Percentiles rank a stretch among this genome's conserved stretches.
These are phyloP conservation scores for Siderastrea siderea DNA, from an alignment of 92 coral and sea anemone species.

Conservation along the genomic window DNA sequence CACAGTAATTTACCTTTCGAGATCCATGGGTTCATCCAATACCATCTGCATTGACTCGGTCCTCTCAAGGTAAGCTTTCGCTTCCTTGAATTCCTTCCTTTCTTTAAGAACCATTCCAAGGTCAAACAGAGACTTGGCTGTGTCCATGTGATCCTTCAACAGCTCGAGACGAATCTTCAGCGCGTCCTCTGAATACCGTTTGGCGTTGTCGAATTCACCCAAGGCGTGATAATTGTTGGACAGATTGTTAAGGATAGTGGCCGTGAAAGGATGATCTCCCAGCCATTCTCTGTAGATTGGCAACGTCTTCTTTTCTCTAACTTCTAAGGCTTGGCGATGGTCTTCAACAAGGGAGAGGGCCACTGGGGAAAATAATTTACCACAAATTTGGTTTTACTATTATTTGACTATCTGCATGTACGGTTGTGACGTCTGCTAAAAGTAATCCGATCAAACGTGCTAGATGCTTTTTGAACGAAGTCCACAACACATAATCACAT, in stretches of 20 bases:
- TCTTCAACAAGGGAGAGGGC: conserved; percentile 7
- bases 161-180: conserved; percentile 53
- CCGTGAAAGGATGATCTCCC: conserved; percentile 73
- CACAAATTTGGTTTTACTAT: neutral
- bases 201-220: conserved; percentile 43
- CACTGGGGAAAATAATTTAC: neutral
- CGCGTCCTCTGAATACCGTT: conserved; percentile 52
- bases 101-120: conserved; percentile 47
- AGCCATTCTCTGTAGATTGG: conserved; percentile 49
- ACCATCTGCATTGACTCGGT: conserved; percentile 45
- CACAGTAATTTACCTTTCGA: neutral
- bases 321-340: conserved; percentile 26
- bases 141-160: conserved; percentile 66
- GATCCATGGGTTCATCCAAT: neutral
- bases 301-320: conserved; percentile 42
- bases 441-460: too few species aligned
- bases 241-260: conserved; percentile 67
- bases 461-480: too few species aligned
- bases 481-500: too few species aligned
- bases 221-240: conserved; percentile 58
- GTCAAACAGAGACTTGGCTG: conserved; percentile 64
- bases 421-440: too few species aligned
- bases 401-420: neutral
- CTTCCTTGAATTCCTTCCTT: conserved; percentile 40
- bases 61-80: conserved; percentile 41